Conservation (phyloP, 2,797 vertebrate genomes). For the Brachyalestes nurse region DNA sequence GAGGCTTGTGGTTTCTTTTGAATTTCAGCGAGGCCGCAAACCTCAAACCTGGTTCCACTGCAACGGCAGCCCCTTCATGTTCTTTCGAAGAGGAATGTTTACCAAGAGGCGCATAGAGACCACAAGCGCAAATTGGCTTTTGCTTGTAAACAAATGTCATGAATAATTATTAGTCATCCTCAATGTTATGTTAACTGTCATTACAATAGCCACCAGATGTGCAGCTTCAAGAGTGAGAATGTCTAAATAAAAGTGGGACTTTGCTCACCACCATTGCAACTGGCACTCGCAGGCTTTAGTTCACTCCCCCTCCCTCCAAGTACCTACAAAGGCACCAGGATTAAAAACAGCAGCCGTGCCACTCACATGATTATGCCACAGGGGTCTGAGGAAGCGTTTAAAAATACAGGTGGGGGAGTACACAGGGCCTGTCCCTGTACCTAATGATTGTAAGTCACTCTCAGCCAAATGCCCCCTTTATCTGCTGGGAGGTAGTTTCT, state of each 20-base stretch:
- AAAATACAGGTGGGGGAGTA: constrained; percentile 4
- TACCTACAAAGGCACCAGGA: constrained; percentile 18
- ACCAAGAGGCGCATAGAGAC: constrained; percentile 28
- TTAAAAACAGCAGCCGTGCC: constrained; percentile 35
- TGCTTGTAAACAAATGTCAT: constrained; percentile 63
- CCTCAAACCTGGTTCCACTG: constrained; percentile 37
- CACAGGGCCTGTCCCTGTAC: background rate
- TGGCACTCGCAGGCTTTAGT: constrained; percentile 25
- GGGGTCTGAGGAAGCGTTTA: constrained; percentile 37
- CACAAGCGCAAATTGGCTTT: constrained; percentile 41
- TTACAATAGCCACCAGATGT: constrained; percentile 60
- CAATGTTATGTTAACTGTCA: constrained; percentile 53
- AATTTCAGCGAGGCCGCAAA: constrained; percentile 34
- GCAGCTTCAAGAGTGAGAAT: constrained; percentile 39
- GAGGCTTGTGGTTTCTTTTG: constrained; percentile 53
- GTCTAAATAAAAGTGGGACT: constrained; percentile 49
- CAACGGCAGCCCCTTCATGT: constrained; percentile 24
- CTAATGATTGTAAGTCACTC: too few species aligned
- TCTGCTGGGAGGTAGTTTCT: constrained; percentile 10
- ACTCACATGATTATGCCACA: constrained; percentile 8
- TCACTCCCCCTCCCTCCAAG: background rate
- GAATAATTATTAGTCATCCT: constrained; percentile 57
- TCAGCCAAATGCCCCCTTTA: constrained; percentile 25
- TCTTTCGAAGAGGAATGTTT: constrained; percentile 46
- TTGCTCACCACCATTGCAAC: constrained; percentile 41